Conservation (phyloP, 2,888 invertebrate genomes). For the Epistrophella euchroma region DNA sequence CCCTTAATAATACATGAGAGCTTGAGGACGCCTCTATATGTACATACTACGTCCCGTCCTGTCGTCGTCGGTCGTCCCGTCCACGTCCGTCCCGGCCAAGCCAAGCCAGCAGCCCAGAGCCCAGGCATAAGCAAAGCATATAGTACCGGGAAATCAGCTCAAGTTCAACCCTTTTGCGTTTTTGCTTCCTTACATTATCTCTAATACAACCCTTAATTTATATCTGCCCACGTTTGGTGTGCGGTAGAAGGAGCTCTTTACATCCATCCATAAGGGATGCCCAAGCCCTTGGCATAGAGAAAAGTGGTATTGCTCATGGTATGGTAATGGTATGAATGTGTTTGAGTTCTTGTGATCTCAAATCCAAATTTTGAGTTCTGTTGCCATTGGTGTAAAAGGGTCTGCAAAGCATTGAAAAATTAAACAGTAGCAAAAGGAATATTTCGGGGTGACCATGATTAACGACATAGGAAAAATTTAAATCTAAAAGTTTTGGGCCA, state of each 20-base stretch:
- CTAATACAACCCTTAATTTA: conserved; percentile 76
- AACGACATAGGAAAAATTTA: conserved; percentile 76
- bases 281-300: conserved; percentile 10
- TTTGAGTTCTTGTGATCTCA: conserved; percentile 54
- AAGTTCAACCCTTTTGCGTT: conserved; percentile 75
- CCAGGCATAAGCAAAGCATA: not conserved
- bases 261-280: conserved; percentile 51
- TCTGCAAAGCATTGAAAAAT: conserved; percentile 71
- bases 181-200: conserved; percentile 61
- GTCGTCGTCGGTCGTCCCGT: conserved; percentile 26
- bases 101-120: conserved; percentile 14
- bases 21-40: conserved; percentile 67
- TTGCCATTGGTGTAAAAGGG: conserved; percentile 75
- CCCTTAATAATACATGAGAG: conserved; percentile 75
- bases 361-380: conserved; percentile 60
- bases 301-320: not conserved
- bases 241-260: conserved; percentile 36
- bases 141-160: conserved; percentile 63
- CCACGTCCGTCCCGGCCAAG: conserved; percentile 36
- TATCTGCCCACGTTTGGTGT: conserved; percentile 73
- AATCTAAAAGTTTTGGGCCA: conserved; percentile 73
- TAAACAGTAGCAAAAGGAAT: conserved; percentile 70
- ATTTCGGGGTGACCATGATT: conserved; percentile 78
- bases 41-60: conserved; percentile 63
- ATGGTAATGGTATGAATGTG: conserved; percentile 1